Conservation (phyloP, 1,140 invertebrate genomes). For the Eriosoma lanigerum region DNA sequence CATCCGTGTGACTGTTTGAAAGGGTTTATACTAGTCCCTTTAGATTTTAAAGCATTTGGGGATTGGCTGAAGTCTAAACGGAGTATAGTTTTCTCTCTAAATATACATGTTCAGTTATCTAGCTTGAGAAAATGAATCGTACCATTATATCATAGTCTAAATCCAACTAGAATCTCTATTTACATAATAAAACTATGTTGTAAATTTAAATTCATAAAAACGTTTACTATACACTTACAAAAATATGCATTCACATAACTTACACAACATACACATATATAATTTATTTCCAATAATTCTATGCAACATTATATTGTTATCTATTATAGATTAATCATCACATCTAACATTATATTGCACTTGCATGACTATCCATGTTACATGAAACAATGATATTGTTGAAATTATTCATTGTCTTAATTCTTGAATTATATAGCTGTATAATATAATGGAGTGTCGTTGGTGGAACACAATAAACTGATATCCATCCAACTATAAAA, state of each 20-base stretch:
- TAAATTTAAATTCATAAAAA: too few species aligned
- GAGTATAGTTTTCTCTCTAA: neutral
- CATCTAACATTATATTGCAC: slow-evolving; percentile 3
- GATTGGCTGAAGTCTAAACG: neutral
- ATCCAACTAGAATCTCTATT: too few species aligned
- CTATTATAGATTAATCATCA: slow-evolving; percentile 6
- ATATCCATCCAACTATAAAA: slow-evolving; percentile 42
- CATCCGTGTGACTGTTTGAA: neutral
- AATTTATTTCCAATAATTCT: neutral
- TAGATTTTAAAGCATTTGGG: neutral
- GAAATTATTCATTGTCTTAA: slow-evolving; percentile 42
- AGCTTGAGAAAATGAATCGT: neutral
- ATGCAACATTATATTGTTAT: neutral
- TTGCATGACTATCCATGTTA: too few species aligned
- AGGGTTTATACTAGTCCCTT: neutral
- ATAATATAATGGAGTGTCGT: slow-evolving; percentile 27
- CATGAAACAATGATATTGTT: slow-evolving; percentile 28
- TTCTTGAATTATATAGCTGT: neutral
- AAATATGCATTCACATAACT: too few species aligned
- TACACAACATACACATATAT: too few species aligned
- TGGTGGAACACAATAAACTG: slow-evolving; percentile 6
- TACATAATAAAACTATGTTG: too few species aligned
- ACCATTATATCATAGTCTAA: neutral
- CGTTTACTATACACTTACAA: too few species aligned
- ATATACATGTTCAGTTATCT: neutral